Conservation (phyloP, 1,140 invertebrate genomes). For the Sminthurides bifidus region DNA sequence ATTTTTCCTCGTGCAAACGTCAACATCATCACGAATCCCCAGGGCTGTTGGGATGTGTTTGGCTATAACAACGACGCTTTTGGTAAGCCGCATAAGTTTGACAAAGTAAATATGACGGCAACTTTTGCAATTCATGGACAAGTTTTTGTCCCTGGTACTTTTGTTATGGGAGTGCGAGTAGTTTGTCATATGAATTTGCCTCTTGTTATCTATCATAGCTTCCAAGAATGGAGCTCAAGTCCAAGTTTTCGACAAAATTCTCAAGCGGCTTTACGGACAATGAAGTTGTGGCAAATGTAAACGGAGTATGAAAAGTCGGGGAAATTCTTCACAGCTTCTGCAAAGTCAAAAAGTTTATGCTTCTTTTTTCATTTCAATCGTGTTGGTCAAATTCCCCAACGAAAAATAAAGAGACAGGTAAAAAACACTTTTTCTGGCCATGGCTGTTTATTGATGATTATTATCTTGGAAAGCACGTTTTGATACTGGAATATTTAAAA, state of each 20-base stretch:
- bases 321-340: too few species aligned
- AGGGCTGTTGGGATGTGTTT: constrained; percentile 15
- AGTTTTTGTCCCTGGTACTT: too few species aligned
- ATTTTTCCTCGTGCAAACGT: constrained; percentile 1
- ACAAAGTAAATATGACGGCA: not conserved
- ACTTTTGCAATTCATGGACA: not conserved
- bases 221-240: constrained; percentile 13
- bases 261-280: constrained; percentile 1
- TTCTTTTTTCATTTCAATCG: too few species aligned
- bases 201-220: not conserved
- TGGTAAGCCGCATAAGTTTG: not conserved
- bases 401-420: too few species aligned
- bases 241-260: constrained; percentile 5
- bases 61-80: constrained; percentile 4
- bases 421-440: too few species aligned
- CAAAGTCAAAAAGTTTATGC: too few species aligned
- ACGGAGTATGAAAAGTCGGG: too few species aligned
- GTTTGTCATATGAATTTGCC: not conserved
- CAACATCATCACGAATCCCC: not conserved
- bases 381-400: too few species aligned
- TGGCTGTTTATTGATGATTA: too few species aligned
- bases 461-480: too few species aligned
- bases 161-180: not conserved
- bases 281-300: not conserved
- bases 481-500: too few species aligned